A percentile compares a stretch with the other conserved stretches of the same genome.
phyloP scores from a whole-genome alignment of 2,888 invertebrate genomes.

The Drosophila antonietae region DNA sequence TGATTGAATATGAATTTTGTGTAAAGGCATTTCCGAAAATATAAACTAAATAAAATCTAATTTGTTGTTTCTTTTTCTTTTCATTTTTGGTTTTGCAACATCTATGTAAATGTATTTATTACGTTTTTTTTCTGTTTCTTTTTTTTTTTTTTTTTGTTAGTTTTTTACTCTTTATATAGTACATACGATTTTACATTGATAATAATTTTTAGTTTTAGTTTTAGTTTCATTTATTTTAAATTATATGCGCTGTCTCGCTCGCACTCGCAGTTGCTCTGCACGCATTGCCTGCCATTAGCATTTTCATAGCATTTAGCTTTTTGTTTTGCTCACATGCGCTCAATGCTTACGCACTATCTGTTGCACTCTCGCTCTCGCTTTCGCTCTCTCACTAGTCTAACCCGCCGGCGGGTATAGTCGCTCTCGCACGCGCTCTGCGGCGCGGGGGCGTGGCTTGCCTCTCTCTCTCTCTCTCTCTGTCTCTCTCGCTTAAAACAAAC shows the following conservation, averaged over 20 bases:
- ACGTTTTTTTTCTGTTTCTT: slow-evolving; percentile 24
- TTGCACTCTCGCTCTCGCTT: slow-evolving; percentile 4
- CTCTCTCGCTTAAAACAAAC: slow-evolving; percentile 29
- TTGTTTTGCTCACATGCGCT: slow-evolving; percentile 28
- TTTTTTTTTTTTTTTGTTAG: slow-evolving; percentile 37
- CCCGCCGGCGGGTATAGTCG: slow-evolving; percentile 76
- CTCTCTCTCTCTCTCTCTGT: slow-evolving; percentile 1
- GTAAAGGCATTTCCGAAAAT: slow-evolving; percentile 2
- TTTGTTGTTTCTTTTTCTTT: slow-evolving; percentile 1
- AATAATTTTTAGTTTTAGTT: slow-evolving; percentile 50
- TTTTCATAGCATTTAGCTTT: slow-evolving; percentile 49
- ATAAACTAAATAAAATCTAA: slow-evolving; percentile 4
- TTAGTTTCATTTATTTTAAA: slow-evolving; percentile 49
- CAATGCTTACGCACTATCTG: slow-evolving; percentile 3
- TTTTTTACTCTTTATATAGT: slow-evolving; percentile 61
- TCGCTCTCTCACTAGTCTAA: slow-evolving; percentile 41
- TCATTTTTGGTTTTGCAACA: slow-evolving; percentile 61
- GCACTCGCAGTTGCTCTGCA: slow-evolving; percentile 10
- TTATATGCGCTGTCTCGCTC: slow-evolving; percentile 43
- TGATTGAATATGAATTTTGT: not conserved
- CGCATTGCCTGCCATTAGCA: slow-evolving; percentile 17
- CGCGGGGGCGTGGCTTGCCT: slow-evolving; percentile 58
- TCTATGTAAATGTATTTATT: slow-evolving; percentile 79
- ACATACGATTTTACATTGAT: slow-evolving; percentile 77
- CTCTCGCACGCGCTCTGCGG: slow-evolving; percentile 36